phyloP scores from a whole-genome alignment of 2,113 vertebrate species.

The Ginglymostoma cirratum region DNA sequence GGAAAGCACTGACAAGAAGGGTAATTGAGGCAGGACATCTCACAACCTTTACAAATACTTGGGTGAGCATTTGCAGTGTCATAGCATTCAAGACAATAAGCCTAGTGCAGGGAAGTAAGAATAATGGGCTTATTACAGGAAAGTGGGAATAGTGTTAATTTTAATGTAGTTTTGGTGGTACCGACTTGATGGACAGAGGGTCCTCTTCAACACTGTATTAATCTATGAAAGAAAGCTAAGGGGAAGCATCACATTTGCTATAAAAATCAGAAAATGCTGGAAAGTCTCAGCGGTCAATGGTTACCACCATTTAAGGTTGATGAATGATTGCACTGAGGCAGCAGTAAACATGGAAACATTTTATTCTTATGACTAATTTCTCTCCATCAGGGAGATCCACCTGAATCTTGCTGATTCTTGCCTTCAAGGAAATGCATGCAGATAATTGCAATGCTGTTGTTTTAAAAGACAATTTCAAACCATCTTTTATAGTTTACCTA shows the following conservation, averaged over 20 bases:
- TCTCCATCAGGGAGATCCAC: neutral
- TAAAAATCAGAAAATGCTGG: neutral
- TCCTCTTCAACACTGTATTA: too few relatives aligned
- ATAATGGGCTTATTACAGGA: too few relatives aligned
- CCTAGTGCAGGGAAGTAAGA: too few relatives aligned
- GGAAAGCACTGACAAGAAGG: too few relatives aligned
- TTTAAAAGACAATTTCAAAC: neutral
- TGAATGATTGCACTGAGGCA: too few relatives aligned
- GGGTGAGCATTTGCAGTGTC: too few relatives aligned
- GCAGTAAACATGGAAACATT: neutral
- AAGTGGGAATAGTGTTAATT: too few relatives aligned
- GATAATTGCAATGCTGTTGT: neutral
- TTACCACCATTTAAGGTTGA: neutral
- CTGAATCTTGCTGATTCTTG: neutral
- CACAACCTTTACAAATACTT: too few relatives aligned
- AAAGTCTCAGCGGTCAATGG: neutral
- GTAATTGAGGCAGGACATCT: too few relatives aligned
- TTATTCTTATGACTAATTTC: neutral
- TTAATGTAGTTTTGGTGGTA: too few relatives aligned
- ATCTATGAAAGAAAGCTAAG: neutral
- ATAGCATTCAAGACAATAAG: too few relatives aligned
- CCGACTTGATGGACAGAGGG: too few relatives aligned
- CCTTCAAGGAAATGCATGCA: neutral
- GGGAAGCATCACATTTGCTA: neutral
- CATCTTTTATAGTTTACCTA: neutral